Conservation (phyloP, 2,113 vertebrate genomes). For the Pluvianellus socialis region DNA sequence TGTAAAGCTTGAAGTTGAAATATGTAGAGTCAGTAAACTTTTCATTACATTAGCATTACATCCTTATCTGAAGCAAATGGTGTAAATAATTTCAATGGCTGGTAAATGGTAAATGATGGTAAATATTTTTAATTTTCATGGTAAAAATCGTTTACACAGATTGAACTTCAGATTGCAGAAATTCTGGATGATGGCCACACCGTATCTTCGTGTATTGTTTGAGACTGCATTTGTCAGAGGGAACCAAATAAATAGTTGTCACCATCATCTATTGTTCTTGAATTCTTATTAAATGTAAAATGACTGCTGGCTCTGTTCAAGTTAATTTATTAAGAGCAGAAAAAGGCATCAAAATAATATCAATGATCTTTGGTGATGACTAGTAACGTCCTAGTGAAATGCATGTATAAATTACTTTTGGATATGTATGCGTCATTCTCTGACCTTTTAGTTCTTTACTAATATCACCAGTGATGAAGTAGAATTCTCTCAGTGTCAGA, state of each 20-base stretch:
- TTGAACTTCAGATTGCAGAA: not conserved
- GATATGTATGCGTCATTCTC: not conserved
- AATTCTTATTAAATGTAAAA: not conserved
- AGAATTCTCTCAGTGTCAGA: not conserved
- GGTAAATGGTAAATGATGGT: not conserved
- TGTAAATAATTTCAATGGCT: not conserved
- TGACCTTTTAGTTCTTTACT: not conserved
- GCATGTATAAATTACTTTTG: not conserved
- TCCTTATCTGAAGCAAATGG: not conserved
- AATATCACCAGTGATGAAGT: not conserved
- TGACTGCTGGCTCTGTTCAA: not conserved
- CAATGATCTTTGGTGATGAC: not conserved
- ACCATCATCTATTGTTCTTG: not conserved
- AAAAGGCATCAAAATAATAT: not conserved
- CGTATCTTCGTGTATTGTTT: not conserved
- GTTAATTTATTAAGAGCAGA: not conserved
- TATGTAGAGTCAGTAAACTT: not conserved
- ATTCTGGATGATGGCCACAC: not conserved
- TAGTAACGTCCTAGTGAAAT: not conserved
- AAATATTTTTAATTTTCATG: not conserved
- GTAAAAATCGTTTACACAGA: not conserved
- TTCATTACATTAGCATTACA: rapidly evolving
- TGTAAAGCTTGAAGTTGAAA: not conserved
- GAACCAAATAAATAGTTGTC: not conserved
- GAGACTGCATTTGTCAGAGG: not conserved